Conservation (phyloP, 2,797 vertebrate species). For the Bovichtus variegatus region DNA sequence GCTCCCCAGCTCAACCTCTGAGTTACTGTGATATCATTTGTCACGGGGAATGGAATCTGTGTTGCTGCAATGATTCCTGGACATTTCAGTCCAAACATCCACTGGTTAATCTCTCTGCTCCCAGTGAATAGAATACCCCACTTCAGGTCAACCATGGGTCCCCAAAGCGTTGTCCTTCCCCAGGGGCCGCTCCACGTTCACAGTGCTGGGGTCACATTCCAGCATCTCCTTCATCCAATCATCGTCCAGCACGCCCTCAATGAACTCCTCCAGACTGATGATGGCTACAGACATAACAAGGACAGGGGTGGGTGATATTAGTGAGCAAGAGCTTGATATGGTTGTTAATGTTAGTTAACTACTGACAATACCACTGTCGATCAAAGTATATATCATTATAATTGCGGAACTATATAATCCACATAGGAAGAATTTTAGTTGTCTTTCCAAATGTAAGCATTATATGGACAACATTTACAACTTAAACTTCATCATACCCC, state of each 20-base stretch:
- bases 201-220: conserved; percentile 85
- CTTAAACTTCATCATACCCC: no score
- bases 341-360: no score
- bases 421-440: neutral
- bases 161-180: conserved; percentile 53
- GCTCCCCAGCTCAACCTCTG: neutral
- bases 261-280: conserved; percentile 86
- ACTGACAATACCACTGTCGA: neutral
- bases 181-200: conserved; percentile 76
- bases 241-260: conserved; percentile 81
- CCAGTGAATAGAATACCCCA: conserved; percentile 15
- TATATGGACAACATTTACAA: neutral
- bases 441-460: neutral
- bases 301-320: no score
- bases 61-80: neutral
- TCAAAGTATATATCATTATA: neutral
- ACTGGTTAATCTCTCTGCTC: neutral
- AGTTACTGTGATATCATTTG: neutral
- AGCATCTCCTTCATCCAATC: conserved; percentile 86
- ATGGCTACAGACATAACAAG: conserved; percentile 71
- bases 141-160: conserved; percentile 40
- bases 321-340: no score
- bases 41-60: neutral
- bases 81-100: neutral
- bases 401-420: neutral